Evolutionary conservation across 1,140 invertebrate genomes (phyloP), one percentile per base, ranked within the genome.

Genomic region (Pemphigus obesinymphae): DNA sequence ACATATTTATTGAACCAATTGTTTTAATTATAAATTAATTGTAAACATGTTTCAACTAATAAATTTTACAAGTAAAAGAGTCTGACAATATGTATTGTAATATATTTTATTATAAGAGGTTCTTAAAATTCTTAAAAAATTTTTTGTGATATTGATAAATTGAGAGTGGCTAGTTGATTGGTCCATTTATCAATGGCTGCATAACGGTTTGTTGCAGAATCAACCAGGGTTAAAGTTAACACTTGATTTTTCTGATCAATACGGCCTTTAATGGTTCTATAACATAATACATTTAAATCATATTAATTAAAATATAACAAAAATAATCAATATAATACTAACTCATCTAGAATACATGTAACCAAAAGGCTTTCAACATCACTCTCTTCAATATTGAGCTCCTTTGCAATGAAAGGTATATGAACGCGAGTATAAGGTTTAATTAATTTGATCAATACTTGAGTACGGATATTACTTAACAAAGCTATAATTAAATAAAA

Each of bases 161-260:
- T 96, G 84, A 99, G 90, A 66, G 92, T 92, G 82, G 92, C 90
- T 66, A 99, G 89, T 88, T 98, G 97, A 86, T 92, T 92, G 66
- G 96, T 96, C 97, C 97, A 99, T 89, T 97, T 97, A 87, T 99
- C 96, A 84, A 99, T 90, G 29, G 97, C 96, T 87, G 91, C 92
- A 87, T 98, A 98, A 82, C 95, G 90, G 10, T 95, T 93, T 53
- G 93, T 93, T 85, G 93, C 95, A 76, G 92, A 89, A 45, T 92
- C 92, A 85, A 94, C 92, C 85, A 93, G 91, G 85, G 95, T 92
- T 85, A 99, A 88, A 87, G 97, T 95, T 82, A 99, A 88, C 63
- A 99, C 96, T 87, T 97, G 94, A 88, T 98, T 97, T 53, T 98
- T 92, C 90, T 98, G 96, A 89, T 99, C 97, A 85, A 99, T 99